A percentile compares a stretch with the other conserved stretches of the same genome.
Conservation (phyloP, 1,140 invertebrate species). For the Acromyrmex heyeri region DNA sequence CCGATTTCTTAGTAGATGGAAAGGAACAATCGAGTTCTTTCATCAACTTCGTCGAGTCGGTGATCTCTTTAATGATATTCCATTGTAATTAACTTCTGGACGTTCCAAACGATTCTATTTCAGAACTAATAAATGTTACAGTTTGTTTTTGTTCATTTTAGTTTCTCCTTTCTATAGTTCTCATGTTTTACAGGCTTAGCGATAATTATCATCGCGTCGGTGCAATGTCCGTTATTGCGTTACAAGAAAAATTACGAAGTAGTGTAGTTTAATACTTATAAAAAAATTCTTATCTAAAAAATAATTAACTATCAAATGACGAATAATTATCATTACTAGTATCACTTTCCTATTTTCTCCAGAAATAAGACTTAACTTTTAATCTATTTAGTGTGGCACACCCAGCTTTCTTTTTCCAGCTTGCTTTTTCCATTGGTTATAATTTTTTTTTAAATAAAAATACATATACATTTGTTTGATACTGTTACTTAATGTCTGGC, state of each 20-base stretch:
- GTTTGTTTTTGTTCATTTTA: not conserved
- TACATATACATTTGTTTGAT: no score
- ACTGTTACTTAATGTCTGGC: no score
- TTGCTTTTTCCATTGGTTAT: no score
- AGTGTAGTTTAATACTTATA: not conserved
- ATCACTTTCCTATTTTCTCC: not conserved
- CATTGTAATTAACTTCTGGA: slow-evolving; percentile 52
- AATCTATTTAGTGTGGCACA: no score
- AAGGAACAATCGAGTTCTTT: not conserved
- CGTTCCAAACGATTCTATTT: slow-evolving; percentile 21
- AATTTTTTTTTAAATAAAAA: no score
- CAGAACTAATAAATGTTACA: slow-evolving; percentile 43
- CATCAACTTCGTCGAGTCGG: not conserved
- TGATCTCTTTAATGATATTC: slow-evolving; percentile 26
- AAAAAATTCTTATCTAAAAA: not conserved
- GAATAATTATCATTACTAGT: not conserved
- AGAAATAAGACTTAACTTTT: not conserved
- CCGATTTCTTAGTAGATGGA: not conserved
- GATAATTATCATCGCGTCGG: not conserved
- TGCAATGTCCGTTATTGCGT: not conserved
- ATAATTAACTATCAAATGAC: not conserved
- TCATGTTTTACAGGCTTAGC: slow-evolving; percentile 3
- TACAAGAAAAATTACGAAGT: not conserved
- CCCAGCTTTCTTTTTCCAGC: no score
- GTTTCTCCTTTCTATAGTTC: not conserved